Evolutionary conservation across 1,140 invertebrate genomes (phyloP), one percentile per base, ranked within the genome.

Genomic region (Helicoverpa zea): DNA sequence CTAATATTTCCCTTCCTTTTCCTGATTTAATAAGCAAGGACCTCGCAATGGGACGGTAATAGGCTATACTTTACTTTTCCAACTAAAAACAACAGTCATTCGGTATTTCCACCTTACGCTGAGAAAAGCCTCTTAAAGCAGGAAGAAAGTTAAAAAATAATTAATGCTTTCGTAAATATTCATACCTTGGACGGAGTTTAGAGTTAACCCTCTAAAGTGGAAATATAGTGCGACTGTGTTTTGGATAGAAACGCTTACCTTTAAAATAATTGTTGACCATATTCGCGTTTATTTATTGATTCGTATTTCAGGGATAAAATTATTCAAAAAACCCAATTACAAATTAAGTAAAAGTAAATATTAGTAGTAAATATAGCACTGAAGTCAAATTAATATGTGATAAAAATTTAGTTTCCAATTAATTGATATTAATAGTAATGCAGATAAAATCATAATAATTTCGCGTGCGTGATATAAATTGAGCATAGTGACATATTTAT

Each of bases 101-200:
- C 87, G 88, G 88, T 84, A 81, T 83, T 84, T 74, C 73, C 72
- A 80, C 79, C 86, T 84, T 84, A 83, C 72, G 81, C 88, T 86
- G 90, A 92, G 90, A 88, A 91, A 92, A 92, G 90, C 92, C 90
- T 92, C 91, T 93, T 93, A 93, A 91, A 87, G 85, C 83, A 87
- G 87, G 89, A 90, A 90, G 90, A 92, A 94, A 94, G 93, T 94
- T 94, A 94, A 94, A 94, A 94, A 94, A 94, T 94, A 93, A 94
- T 94, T 94, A 94, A 94, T 93, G 92, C 91, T 91, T 94, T 91
- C 92, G 93, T 94, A 94, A 94, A 94, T 94, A 94, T 94, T 94
- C 92, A 94, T 94, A 94, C 92, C 92, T 92, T 86, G 88, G 85
- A 84, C 83, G 86, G 87, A 92, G 89, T 92, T 93, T 90, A 90